A percentile compares a stretch with the other conserved stretches of the same genome.
phyloP scores from a whole-genome alignment of 2,113 vertebrate species.

The Scomber colias region DNA sequence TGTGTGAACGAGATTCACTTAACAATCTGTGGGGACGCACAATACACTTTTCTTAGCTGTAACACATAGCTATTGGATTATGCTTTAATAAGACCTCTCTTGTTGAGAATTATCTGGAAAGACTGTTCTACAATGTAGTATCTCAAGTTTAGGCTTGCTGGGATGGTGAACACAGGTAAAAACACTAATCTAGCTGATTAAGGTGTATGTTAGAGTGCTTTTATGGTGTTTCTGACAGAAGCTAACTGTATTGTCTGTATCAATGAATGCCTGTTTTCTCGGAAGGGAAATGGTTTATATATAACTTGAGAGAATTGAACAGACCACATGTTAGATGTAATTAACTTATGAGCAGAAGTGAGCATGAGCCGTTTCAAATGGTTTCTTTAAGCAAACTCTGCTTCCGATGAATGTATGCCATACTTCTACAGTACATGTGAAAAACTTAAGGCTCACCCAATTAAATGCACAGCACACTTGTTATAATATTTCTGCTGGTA shows the following conservation, averaged over 20 bases:
- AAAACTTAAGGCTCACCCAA: constrained; percentile 56
- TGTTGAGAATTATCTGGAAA: too few relatives aligned
- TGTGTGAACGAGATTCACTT: background rate
- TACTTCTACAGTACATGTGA: constrained; percentile 46
- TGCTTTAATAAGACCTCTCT: background rate
- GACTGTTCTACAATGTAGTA: background rate
- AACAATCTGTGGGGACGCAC: too few relatives aligned
- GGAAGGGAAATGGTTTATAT: background rate
- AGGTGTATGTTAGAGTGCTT: background rate
- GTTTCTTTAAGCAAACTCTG: constrained; percentile 25
- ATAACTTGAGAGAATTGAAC: constrained; percentile 36
- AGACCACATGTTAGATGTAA: constrained; percentile 49
- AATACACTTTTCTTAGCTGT: too few relatives aligned
- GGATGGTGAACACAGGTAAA: background rate
- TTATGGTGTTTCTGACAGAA: background rate
- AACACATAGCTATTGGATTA: background rate
- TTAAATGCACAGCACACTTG: constrained; percentile 60
- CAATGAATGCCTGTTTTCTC: background rate
- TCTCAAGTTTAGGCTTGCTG: background rate
- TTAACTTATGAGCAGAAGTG: constrained; percentile 44
- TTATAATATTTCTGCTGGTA: constrained; percentile 54
- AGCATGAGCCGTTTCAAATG: constrained; percentile 28
- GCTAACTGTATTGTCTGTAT: constrained; percentile 8
- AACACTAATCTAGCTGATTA: background rate
- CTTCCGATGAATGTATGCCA: constrained; percentile 40